Evolutionary conservation across 2,113 vertebrate genomes (phyloP), one percentile per base, ranked within the genome.

Genomic region (Nothobranchius furzeri): DNA sequence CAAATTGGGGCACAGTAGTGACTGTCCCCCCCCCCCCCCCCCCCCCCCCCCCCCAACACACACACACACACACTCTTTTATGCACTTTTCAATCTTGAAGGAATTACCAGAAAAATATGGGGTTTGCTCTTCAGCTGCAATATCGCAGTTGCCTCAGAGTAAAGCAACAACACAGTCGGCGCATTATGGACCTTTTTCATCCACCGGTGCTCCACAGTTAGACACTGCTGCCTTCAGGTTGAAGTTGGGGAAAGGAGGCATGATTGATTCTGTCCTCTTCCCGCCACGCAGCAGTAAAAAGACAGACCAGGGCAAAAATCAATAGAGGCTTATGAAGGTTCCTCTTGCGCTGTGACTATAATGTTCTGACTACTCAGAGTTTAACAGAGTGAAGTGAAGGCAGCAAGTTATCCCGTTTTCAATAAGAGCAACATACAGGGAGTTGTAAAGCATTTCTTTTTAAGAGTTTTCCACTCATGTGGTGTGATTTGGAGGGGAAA

Each of bases 211-310:
- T 62, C 40, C 60, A n/a, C 8, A 72, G 13, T 55, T 35, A 45
- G 25, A 76, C 50, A 49, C 62, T 17, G 66, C 37, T 56, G 15
- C 37, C 48, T 68, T 49, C 13, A 45, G 54, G 56, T 70, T 65
- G 52, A 30, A 74, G 73, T 76, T 30, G 37, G 6, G 46, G 25
- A 60, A 64, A 83, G 64, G 42, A 61, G 12, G 63, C 68, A 36
- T 64, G 67, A 85, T 76, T 75, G 79, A 88, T 80, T 67, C 46
- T 14, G 68, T 79, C 57, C 60, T 72, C 69, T 72, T 68, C 63
- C 46, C 64, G 54, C 63, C 52, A 64, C 37, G 57, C 53, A 63
- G 70, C 72, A 78, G 75, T 83, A 79, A 85, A 74, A 79, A 60
- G 58, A 82, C 55, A 68, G 54, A 54, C 49, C 42, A 20, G 43